Percentiles rank a stretch among this genome's conserved stretches.
Evolutionary conservation across 2,888 invertebrate species (phyloP).

Genomic region (Dendrolimus houi): DNA sequence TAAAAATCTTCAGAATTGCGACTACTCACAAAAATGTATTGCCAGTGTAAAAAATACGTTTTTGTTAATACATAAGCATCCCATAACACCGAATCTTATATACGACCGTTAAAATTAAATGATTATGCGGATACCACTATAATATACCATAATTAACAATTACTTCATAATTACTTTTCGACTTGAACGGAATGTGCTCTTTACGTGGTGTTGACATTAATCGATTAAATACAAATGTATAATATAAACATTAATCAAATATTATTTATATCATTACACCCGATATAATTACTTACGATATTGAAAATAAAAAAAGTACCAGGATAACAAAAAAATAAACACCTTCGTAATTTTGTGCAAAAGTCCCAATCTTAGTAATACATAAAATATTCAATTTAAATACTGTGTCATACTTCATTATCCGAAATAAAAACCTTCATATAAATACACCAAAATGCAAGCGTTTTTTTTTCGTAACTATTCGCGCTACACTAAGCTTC

Average conservation of each 20-base stretch:
- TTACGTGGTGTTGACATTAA: slow-evolving; percentile 52
- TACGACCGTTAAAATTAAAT: slow-evolving; percentile 17
- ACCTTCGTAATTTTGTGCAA: slow-evolving; percentile 59
- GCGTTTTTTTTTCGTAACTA: slow-evolving; percentile 22
- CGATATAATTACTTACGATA: slow-evolving; percentile 48
- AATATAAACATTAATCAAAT: slow-evolving; percentile 29
- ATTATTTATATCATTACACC: slow-evolving; percentile 11
- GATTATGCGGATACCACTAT: slow-evolving; percentile 39
- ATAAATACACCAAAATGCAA: slow-evolving; percentile 37
- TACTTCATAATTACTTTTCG: slow-evolving; percentile 39
- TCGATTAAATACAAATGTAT: slow-evolving; percentile 37
- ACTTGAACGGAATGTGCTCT: slow-evolving; percentile 70
- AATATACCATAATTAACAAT: slow-evolving; percentile 42
- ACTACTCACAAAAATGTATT: too few relatives aligned
- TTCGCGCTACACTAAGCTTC: slow-evolving; percentile 37
- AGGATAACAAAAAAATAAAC: slow-evolving; percentile 5
- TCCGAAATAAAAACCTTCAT: slow-evolving; percentile 10
- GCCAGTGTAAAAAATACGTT: too few relatives aligned
- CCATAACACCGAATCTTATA: slow-evolving; percentile 23
- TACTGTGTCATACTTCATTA: slow-evolving; percentile 4
- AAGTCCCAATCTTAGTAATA: slow-evolving; percentile 40
- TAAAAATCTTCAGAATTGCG: too few relatives aligned
- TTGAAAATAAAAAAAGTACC: not conserved
- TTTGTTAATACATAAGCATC: slow-evolving; percentile 17
- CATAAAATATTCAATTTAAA: slow-evolving; percentile 5